Conservation (phyloP, 2,113 vertebrate species). For the Lophura nycthemera region DNA sequence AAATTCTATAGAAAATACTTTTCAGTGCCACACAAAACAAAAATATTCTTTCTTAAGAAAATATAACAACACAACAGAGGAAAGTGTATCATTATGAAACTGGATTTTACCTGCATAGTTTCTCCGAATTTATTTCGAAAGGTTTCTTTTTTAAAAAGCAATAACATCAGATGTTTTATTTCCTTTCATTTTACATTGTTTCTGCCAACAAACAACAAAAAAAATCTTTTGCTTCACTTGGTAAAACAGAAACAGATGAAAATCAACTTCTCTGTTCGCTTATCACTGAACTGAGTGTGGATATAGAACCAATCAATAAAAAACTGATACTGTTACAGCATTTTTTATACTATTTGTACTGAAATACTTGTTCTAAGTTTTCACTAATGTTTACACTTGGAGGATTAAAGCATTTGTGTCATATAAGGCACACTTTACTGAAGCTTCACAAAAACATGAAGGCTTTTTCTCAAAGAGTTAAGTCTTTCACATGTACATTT, state of each 20-base stretch:
- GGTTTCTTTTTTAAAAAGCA: not conserved
- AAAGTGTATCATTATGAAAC: not conserved
- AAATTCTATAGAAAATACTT: not conserved
- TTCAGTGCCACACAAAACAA: not conserved
- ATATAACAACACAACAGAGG: not conserved
- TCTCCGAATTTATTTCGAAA: not conserved
- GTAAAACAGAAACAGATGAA: slow-evolving; percentile 13
- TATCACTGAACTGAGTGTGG: not conserved
- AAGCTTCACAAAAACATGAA: not conserved
- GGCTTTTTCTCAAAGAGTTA: not conserved
- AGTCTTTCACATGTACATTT: not conserved
- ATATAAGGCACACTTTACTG: not conserved
- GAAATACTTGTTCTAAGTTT: not conserved
- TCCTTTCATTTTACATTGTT: slow-evolving; percentile 11
- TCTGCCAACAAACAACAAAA: not conserved
- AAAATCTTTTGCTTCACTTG: slow-evolving; percentile 9
- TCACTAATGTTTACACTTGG: not conserved
- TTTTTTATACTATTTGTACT: not conserved
- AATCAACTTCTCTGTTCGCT: slow-evolving; percentile 21
- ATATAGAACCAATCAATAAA: not conserved
- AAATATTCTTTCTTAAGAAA: not conserved
- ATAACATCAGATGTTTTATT: not conserved
- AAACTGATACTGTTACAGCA: not conserved
- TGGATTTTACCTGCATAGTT: not conserved
- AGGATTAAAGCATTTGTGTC: not conserved